phyloP scores from a whole-genome alignment of 2,888 invertebrate genomes.

The Gibbula magus region DNA sequence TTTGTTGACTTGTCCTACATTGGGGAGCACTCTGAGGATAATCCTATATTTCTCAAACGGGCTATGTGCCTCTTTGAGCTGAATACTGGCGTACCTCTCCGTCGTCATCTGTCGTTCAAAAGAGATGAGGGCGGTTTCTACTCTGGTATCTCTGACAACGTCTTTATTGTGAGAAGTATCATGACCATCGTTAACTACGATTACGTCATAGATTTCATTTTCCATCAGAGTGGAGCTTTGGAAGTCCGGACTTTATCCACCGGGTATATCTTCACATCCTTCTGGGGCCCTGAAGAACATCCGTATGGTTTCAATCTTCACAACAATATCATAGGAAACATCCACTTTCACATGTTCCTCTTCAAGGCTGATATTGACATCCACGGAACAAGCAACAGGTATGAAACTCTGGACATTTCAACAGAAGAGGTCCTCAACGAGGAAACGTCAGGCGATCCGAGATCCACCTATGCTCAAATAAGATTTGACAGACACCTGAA shows the following conservation, averaged over 20 bases:
- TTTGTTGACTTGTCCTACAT: conserved; percentile 45
- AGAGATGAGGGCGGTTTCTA: conserved; percentile 44
- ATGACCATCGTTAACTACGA: conserved; percentile 64
- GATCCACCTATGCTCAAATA: conserved; percentile 44
- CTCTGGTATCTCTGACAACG: conserved; percentile 57
- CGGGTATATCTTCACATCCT: conserved; percentile 63
- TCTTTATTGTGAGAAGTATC: conserved; percentile 57
- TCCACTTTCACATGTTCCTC: conserved; percentile 66
- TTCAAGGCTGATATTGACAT: conserved; percentile 65
- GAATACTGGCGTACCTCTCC: conserved; percentile 61
- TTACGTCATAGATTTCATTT: conserved; percentile 67
- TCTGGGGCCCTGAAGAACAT: conserved; percentile 38
- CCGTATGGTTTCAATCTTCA: conserved; percentile 56
- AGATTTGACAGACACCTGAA: conserved; percentile 44
- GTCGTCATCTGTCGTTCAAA: conserved; percentile 54
- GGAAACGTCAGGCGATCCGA: conserved; percentile 34
- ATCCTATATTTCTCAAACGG: conserved; percentile 31
- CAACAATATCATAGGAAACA: conserved; percentile 53
- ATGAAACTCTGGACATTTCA: conserved; percentile 62
- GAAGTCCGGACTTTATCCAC: conserved; percentile 58
- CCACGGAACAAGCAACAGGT: conserved; percentile 62
- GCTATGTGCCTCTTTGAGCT: conserved; percentile 68
- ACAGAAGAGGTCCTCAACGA: conserved; percentile 43
- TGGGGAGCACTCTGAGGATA: conserved; percentile 25
- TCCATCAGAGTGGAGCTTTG: conserved; percentile 65